Evolutionary conservation across 2,113 vertebrate species (phyloP).

Genomic region (Chrysemys picta): DNA sequence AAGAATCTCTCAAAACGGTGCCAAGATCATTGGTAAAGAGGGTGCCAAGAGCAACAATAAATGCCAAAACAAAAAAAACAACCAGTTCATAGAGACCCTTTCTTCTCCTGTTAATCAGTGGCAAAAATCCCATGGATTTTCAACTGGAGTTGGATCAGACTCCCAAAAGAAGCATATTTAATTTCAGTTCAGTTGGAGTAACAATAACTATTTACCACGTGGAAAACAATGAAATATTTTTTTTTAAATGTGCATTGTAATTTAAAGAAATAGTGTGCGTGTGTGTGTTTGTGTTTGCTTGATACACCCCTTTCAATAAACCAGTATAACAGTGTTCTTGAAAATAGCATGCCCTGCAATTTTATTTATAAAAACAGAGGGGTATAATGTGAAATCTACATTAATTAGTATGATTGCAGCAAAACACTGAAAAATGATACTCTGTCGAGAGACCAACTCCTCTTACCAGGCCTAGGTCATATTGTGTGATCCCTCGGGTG

Average conservation of each 20-base stretch:
- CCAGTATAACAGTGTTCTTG: too few species aligned
- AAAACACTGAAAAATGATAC: neutral
- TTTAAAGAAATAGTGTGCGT: neutral
- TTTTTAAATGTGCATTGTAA: neutral
- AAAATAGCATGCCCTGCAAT: too few species aligned
- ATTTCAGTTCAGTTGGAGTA: neutral
- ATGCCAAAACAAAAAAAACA: neutral
- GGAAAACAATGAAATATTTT: neutral
- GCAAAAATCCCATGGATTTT: neutral
- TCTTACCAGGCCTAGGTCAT: neutral
- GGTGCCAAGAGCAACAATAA: neutral
- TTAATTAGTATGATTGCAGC: neutral
- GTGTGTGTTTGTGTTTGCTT: neutral
- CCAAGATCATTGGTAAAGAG: neutral
- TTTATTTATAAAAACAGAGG: neutral
- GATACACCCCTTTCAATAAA: too few species aligned
- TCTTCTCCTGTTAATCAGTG: neutral
- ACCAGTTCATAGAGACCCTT: neutral
- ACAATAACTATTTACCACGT: neutral
- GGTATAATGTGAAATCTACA: neutral
- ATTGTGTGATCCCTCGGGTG: neutral
- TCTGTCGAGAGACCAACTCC: slow-evolving; percentile 10
- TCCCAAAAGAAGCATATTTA: neutral
- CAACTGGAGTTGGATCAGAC: neutral
- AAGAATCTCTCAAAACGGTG: neutral